Evolutionary conservation across 2,888 invertebrate genomes (phyloP), one percentile per base, ranked within the genome.

Genomic region (Agonopterix heracliana): DNA sequence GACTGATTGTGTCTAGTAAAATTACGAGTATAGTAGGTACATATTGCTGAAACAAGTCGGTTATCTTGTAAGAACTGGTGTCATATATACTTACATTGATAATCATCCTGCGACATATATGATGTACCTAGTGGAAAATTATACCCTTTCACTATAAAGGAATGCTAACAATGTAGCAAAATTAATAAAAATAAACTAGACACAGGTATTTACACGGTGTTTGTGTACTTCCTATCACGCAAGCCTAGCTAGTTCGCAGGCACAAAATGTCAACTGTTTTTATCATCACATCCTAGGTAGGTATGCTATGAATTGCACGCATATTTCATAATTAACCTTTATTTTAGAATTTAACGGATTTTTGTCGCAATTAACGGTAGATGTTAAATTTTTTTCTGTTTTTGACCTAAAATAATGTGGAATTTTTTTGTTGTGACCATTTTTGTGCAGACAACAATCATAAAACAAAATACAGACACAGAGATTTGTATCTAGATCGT

Each of bases 221-320:
- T 51, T 45, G 45, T 14, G 4, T 9, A 11, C 45, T 51, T 47
- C 51, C 51, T 43, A 42, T 48, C 51, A 51, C 47, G 51, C 51
- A 44, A 50, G 40, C 34, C 41, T 48, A 51, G 50, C 41, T 48
- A 51, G 50, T 45, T 47, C 17, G 35, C 12, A 1, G 3, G n/a
- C 12, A 13, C 5, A 12, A 41, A 46, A 34, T 46, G 46, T 46
- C 41, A 11, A 36, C 11, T 11, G 34, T 40, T 34, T 34, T 46
- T 46, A 26, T 44, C 26, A 26, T 26, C 26, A 26, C 26, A 26
- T 26, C 26, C 9, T 12, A 9, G 34, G 9, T 45, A 35, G 11
- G 5, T 40, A 46, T 40, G 34, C 17, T 34, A 38, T 41, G 41
- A 41, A 46, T 46, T 34, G 41, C 41, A 46, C 41, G 41, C 46